These are phyloP conservation scores for Anastrepha obliqua DNA, from an alignment of 1,140 invertebrate genomes.

Conservation along the genomic window DNA sequence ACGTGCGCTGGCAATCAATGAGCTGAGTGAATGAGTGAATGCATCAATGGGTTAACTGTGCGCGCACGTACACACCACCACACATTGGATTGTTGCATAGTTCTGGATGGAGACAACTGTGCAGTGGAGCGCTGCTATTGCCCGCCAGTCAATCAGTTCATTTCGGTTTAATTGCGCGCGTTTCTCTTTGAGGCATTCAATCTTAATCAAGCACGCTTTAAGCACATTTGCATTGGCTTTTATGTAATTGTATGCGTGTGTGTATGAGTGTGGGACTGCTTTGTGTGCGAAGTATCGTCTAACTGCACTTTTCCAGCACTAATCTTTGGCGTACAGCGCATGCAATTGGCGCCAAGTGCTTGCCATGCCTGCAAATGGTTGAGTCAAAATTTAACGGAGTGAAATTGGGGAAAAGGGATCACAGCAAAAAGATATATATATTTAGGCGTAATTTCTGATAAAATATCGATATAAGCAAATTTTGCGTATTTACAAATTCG, in stretches of 20 bases:
- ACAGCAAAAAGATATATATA: background rate
- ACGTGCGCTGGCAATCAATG: constrained; percentile 44
- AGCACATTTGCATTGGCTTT: background rate
- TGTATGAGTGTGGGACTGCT: background rate
- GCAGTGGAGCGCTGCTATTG: background rate
- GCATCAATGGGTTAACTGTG: background rate
- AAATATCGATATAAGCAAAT: too few relatives aligned
- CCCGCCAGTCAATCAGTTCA: constrained; percentile 21
- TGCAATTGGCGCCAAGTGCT: background rate
- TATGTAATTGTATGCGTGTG: background rate
- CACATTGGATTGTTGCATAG: background rate
- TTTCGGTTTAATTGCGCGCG: constrained; percentile 31
- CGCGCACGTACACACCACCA: background rate
- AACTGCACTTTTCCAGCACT: background rate
- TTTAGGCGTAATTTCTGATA: background rate
- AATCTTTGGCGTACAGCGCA: background rate
- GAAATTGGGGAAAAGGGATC: background rate
- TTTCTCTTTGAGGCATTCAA: constrained; percentile 31
- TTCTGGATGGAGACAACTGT: background rate
- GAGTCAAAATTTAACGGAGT: background rate
- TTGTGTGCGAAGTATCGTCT: background rate
- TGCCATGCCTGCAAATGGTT: background rate
- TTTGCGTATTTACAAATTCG: too few relatives aligned
- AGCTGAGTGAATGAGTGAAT: constrained; percentile 5
- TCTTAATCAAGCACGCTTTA: constrained; percentile 31